Percentiles rank a stretch among this genome's conserved stretches.
Conservation (phyloP, 2,888 invertebrate species). For the Oligia fasciuncula region DNA sequence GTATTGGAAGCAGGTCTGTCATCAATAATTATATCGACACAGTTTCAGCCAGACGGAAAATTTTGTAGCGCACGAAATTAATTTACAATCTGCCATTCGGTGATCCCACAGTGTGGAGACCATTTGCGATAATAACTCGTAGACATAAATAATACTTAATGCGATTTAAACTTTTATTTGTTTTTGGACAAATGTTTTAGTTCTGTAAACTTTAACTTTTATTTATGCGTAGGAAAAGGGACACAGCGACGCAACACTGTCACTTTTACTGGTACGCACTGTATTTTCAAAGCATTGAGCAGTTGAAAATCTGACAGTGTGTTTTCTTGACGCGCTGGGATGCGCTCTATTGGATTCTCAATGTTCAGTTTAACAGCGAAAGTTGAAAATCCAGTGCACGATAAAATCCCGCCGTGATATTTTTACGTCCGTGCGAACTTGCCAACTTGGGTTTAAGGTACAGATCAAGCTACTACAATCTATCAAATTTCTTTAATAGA, state of each 20-base stretch:
- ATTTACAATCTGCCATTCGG: background rate
- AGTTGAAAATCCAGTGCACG: no score
- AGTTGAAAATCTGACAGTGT: background rate
- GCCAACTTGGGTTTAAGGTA: no score
- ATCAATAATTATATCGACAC: conserved; percentile 36
- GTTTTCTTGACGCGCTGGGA: background rate
- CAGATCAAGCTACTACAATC: no score
- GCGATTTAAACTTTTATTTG: background rate
- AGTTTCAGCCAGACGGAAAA: conserved; percentile 28
- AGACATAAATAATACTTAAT: background rate
- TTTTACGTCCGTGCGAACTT: no score
- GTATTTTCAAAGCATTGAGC: background rate
- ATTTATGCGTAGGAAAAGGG: background rate
- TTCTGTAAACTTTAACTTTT: background rate
- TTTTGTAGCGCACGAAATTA: conserved; percentile 22
- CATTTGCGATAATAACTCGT: background rate
- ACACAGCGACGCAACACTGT: background rate
- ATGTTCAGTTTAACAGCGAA: background rate
- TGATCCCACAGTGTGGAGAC: background rate
- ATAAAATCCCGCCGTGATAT: no score
- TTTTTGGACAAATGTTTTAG: background rate
- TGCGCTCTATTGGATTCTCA: background rate
- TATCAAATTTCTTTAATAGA: no score
- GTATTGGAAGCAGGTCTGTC: conserved; percentile 35
- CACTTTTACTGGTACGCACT: background rate